A percentile compares a stretch with the other conserved stretches of the same genome.
These are phyloP conservation scores for Hirtodrosophila alboralis DNA, from an alignment of 2,888 invertebrate genomes.

Conservation along the genomic window DNA sequence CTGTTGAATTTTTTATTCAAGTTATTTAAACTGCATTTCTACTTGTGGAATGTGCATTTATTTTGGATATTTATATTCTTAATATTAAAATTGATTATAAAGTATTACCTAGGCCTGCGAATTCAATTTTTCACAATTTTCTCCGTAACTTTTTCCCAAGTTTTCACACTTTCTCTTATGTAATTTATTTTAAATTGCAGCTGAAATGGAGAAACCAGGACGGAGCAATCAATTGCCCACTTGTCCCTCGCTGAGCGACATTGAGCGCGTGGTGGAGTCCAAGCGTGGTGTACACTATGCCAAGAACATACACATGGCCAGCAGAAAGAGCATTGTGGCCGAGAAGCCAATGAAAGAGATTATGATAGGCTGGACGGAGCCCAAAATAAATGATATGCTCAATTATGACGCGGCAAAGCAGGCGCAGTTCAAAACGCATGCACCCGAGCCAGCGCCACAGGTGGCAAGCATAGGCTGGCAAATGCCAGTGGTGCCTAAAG, in stretches of 20 bases:
- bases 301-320: slow-evolving; percentile 56
- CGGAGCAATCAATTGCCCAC: slow-evolving; percentile 43
- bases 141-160: no score
- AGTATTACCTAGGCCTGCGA: no score
- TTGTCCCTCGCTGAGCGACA: slow-evolving; percentile 79
- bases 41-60: no score
- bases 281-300: slow-evolving; percentile 61
- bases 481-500: slow-evolving; percentile 67
- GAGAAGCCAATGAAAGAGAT: slow-evolving; percentile 63
- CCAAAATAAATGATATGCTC: slow-evolving; percentile 80
- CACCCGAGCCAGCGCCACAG: slow-evolving; percentile 73
- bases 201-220: slow-evolving; percentile 54
- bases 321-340: slow-evolving; percentile 25
- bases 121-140: no score
- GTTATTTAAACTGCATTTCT: background rate
- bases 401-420: slow-evolving; percentile 65
- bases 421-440: slow-evolving; percentile 56
- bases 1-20: no score
- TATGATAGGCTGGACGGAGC: slow-evolving; percentile 69
- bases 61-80: no score
- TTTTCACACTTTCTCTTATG: no score
- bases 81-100: no score
- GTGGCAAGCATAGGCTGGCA: slow-evolving; percentile 73
- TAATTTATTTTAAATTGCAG: slow-evolving; percentile 26
- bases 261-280: slow-evolving; percentile 70